A percentile compares a stretch with the other conserved stretches of the same genome.
Evolutionary conservation across 2,888 invertebrate species (phyloP).

Genomic region (Hydrotaea diabolus): DNA sequence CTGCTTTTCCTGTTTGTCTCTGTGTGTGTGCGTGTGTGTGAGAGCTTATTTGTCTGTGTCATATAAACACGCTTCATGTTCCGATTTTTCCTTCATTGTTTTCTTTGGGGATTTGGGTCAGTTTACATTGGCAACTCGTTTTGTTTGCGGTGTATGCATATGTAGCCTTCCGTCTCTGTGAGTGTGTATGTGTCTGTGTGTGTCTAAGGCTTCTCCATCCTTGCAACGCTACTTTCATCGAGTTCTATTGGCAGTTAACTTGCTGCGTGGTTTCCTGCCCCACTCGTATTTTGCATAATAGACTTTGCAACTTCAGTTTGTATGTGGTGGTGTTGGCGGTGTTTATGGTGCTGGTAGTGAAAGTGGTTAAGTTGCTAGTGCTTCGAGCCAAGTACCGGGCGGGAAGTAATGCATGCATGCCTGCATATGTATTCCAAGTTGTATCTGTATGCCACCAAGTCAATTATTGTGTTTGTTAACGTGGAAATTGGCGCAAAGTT

Average conservation of each 20-base stretch:
- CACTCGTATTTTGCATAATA: constrained; percentile 34
- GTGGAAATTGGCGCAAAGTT: background rate
- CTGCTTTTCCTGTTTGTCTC: background rate
- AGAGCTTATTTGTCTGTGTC: constrained; percentile 24
- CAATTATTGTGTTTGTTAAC: background rate
- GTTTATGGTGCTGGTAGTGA: background rate
- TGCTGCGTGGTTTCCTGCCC: background rate
- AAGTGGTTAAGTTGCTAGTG: background rate
- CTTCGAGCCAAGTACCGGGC: too few species aligned
- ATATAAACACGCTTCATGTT: constrained; percentile 54
- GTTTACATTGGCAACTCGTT: constrained; percentile 50
- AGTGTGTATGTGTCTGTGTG: too few species aligned
- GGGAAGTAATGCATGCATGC: background rate
- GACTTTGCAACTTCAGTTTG: background rate
- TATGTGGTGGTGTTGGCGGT: background rate
- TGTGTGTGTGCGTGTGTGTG: constrained; percentile 19
- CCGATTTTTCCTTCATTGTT: constrained; percentile 52
- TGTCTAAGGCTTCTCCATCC: background rate
- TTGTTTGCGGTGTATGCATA: background rate
- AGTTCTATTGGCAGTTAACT: constrained; percentile 34
- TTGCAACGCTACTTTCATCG: constrained; percentile 3
- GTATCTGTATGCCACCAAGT: background rate
- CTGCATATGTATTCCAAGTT: background rate
- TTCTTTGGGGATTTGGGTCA: constrained; percentile 67
- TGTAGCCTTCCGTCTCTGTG: too few species aligned